Percentiles rank a stretch among this genome's conserved stretches.
Conservation (phyloP, 2,797 vertebrate genomes). For the Galagoides demidoff region DNA sequence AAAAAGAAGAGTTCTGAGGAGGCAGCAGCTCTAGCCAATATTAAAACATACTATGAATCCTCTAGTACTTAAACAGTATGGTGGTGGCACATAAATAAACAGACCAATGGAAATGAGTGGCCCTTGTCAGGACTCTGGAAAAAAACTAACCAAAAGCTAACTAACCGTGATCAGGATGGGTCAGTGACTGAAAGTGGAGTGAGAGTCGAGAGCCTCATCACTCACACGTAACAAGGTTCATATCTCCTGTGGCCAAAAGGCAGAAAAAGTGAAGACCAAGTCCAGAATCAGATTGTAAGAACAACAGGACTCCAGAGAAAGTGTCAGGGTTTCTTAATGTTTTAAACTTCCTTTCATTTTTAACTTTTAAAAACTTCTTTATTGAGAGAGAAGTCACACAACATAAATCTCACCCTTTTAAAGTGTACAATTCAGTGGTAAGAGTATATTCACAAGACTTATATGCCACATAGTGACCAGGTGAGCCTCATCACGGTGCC, state of each 20-base stretch:
- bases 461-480: background rate
- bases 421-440: background rate
- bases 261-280: background rate
- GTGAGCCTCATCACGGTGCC: background rate
- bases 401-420: background rate
- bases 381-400: background rate
- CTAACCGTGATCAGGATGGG: background rate
- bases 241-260: too few relatives aligned
- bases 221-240: background rate
- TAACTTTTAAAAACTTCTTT: background rate
- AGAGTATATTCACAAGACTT: background rate
- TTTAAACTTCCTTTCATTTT: background rate
- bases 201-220: background rate
- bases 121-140: background rate
- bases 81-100: background rate
- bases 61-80: background rate
- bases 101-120: too few relatives aligned
- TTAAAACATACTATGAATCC: background rate
- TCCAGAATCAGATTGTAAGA: background rate
- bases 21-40: background rate
- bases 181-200: background rate
- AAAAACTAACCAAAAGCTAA: background rate
- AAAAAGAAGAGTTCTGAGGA: background rate
- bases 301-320: background rate
- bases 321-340: background rate